A percentile compares a stretch with the other conserved stretches of the same genome.
phyloP scores from a whole-genome alignment of 1,140 invertebrate species.

The Ptiloglossa arizonensis region DNA sequence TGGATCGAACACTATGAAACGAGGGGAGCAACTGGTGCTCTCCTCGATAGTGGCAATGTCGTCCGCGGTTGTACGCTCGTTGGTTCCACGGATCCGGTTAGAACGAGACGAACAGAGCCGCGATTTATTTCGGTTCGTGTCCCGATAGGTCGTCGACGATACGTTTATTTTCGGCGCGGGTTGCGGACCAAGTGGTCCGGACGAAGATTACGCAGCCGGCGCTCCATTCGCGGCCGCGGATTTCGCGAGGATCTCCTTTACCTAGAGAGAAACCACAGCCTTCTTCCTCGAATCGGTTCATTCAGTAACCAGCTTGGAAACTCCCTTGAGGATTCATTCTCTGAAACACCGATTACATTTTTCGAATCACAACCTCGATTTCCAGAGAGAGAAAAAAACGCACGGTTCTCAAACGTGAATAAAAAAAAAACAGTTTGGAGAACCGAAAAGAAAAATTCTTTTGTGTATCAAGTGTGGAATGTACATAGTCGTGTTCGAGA shows the following conservation, averaged over 20 bases:
- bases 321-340: too few relatives aligned
- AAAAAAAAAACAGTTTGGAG: too few relatives aligned
- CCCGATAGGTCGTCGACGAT: constrained; percentile 61
- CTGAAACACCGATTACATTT: too few relatives aligned
- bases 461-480: too few relatives aligned
- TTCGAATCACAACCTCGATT: neutral
- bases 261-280: neutral
- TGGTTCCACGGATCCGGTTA: neutral
- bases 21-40: neutral
- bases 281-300: neutral
- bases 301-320: neutral
- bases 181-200: constrained; percentile 37
- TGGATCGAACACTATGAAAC: neutral
- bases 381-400: too few relatives aligned
- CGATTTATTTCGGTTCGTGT: constrained; percentile 65
- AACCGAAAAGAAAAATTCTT: too few relatives aligned
- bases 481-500: too few relatives aligned
- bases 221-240: neutral
- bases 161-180: constrained; percentile 61
- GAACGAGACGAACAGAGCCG: constrained; percentile 28
- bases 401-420: too few relatives aligned
- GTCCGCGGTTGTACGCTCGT: neutral
- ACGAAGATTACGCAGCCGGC: constrained; percentile 49
- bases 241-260: neutral
- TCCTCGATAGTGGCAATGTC: neutral